A percentile compares a stretch with the other conserved stretches of the same genome.
Conservation (phyloP, 2,113 vertebrate genomes). For the Ancistrus triradiatus region DNA sequence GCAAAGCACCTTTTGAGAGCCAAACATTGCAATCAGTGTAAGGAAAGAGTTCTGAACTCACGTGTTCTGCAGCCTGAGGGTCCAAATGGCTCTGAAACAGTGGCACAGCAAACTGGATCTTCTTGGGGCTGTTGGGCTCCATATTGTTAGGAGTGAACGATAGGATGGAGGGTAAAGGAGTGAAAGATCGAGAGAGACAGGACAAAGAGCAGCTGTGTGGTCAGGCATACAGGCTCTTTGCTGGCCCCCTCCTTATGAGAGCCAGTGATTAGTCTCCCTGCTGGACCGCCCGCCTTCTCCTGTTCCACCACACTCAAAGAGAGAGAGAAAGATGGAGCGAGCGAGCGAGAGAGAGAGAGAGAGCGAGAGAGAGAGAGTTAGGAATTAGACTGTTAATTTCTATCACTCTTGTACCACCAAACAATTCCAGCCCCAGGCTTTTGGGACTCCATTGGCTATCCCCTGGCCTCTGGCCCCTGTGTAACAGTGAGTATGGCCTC, state of each 20-base stretch:
- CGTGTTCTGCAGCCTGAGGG: constrained; percentile 83
- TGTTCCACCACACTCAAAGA: constrained; percentile 67
- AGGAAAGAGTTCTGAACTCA: constrained; percentile 54
- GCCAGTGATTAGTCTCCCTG: constrained; percentile 51
- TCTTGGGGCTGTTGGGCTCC: constrained; percentile 88
- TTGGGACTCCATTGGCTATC: too few species aligned
- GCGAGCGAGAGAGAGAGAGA: constrained; percentile 28
- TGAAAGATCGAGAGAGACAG: constrained; percentile 3
- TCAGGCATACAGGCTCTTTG: constrained; percentile 39
- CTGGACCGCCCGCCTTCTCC: constrained; percentile 66
- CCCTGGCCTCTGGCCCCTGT: too few species aligned
- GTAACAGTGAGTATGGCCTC: background rate
- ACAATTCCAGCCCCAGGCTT: too few species aligned
- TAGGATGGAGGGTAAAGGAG: constrained; percentile 22
- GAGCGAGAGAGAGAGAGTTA: constrained; percentile 17
- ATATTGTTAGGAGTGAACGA: constrained; percentile 55
- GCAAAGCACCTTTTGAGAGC: background rate
- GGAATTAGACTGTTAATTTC: background rate
- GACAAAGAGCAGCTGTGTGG: constrained; percentile 36
- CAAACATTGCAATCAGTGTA: background rate
- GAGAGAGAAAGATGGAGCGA: constrained; percentile 40
- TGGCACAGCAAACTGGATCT: constrained; percentile 85
- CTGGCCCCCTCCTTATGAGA: constrained; percentile 53
- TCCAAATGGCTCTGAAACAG: constrained; percentile 82
- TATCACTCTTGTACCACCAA: background rate